Conservation (phyloP, 2,113 vertebrate species). For the Deroptyus accipitrinus region DNA sequence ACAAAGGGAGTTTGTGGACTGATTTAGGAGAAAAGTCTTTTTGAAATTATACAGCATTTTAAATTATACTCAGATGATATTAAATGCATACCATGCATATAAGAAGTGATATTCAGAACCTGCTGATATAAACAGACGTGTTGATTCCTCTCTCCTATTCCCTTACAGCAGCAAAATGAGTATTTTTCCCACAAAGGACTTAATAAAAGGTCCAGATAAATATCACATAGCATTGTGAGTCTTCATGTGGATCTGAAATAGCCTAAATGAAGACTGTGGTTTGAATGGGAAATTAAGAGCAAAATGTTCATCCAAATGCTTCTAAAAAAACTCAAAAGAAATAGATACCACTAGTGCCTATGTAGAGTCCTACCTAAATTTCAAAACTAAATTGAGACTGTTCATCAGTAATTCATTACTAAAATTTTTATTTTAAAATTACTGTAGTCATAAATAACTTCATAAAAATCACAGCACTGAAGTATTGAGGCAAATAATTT, state of each 20-base stretch:
- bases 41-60: not conserved
- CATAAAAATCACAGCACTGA: not conserved
- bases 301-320: not conserved
- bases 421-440: not conserved
- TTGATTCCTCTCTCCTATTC: not conserved
- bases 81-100: not conserved
- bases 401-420: not conserved
- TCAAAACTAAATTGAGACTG: not conserved
- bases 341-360: not conserved
- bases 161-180: not conserved
- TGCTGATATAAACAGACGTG: not conserved
- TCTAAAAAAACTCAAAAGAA: not conserved
- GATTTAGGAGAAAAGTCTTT: not conserved
- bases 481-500: not conserved
- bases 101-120: not conserved
- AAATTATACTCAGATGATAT: not conserved
- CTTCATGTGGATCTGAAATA: not conserved
- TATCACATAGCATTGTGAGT: not conserved
- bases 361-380: not conserved
- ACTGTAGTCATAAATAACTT: not conserved
- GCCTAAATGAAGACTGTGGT: not conserved
- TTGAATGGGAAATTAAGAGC: not conserved
- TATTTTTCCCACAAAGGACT: not conserved
- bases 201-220: not conserved
- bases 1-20: not conserved